Base-by-base conservation (phyloP, 2,797 vertebrate species). In the Pseudocheirus occidentalis region DNA sequence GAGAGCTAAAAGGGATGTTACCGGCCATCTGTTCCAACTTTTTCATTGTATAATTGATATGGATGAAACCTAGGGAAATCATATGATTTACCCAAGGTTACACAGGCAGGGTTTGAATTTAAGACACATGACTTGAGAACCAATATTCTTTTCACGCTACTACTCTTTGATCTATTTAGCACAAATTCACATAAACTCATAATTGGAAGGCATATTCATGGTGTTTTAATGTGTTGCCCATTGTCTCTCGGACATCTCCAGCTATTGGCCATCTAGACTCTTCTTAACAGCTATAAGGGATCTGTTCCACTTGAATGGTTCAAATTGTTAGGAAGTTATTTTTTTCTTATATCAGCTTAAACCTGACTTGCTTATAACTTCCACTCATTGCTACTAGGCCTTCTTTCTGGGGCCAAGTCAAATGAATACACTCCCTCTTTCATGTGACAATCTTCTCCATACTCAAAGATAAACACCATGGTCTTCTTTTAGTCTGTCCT, bases 51-150 rank as follows among this genome's bases (percentile, higher is more conserved):
- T 54, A 90, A 57, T 91, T 31, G 40, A 94, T 81, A 12, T 62
- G 93, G 91, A 73, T 6, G 95, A 95, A 16, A 53, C 34, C 95
- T 94, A 90, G 27, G 90, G 90, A 95, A n/a, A 13, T 92, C 57
- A 90, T 46, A 52, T 54, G 90, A 92, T 55, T 55, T 96, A 16
- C 92, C 55, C 93, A 95, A 62, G 90, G 21, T 92, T 95, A 95
- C 24, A 92, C 66, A 95, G 93, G 27, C 34, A 87, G 52, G 50
- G 90, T 50, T 31, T 52, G 12, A 24, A 90, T 53, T 10, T 59
- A 95, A 50, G 16, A 91, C 89, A 14, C 29, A 3, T 90, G 89
- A 90, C 10, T 13, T n/a, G 7, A 50, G 34, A 53, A 31, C 27
- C 13, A 28, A 31, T 50, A 29, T 53, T 52, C 52, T 73, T 73